Evolutionary conservation across 2,113 vertebrate genomes (phyloP).

Genomic region (Hemiscyllium ocellatum): DNA sequence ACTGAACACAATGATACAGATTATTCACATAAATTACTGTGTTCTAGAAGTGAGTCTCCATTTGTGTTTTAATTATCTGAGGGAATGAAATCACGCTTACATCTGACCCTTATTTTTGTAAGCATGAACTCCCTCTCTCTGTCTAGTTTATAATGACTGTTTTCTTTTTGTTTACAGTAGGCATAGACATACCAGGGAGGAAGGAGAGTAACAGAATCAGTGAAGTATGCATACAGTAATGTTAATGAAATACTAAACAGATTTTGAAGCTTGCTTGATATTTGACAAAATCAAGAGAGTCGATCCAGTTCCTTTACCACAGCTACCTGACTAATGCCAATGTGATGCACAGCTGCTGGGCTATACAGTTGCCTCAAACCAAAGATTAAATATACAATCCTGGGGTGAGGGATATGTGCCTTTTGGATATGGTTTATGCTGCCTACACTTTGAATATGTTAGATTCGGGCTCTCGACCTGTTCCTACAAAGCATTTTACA

Average conservation of each 20-base stretch:
- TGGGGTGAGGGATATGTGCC: neutral
- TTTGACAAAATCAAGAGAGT: constrained; percentile 22
- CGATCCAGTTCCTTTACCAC: neutral
- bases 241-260: constrained; percentile 8
- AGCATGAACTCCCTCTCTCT: neutral
- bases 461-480: neutral
- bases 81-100: constrained; percentile 13
- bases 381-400: neutral
- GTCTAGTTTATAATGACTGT: neutral
- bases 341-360: neutral
- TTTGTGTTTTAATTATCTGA: constrained; percentile 18
- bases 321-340: neutral
- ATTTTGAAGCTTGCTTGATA: neutral
- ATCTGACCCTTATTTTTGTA: neutral
- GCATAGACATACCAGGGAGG: neutral
- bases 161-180: neutral
- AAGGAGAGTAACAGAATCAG: neutral
- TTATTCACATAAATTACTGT: neutral
- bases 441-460: neutral
- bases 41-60: neutral
- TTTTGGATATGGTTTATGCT: neutral
- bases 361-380: neutral
- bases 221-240: neutral
- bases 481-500: neutral
- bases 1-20: constrained; percentile 6